Percentiles rank a stretch among this genome's conserved stretches.
phyloP scores from a whole-genome alignment of 2,113 vertebrate species.

The Sylvia atricapilla region DNA sequence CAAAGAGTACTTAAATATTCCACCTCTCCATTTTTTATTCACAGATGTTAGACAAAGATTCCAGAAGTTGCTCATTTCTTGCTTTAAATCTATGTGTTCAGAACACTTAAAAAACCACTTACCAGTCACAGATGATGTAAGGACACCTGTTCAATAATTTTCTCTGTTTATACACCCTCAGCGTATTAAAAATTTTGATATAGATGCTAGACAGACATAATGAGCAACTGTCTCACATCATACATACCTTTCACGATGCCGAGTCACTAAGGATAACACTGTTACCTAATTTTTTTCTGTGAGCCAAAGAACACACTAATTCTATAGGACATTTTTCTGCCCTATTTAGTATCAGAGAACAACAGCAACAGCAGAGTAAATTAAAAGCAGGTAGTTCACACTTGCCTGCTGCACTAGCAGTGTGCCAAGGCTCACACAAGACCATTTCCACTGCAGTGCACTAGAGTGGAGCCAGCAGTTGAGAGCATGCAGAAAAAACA shows the following conservation, averaged over 20 bases:
- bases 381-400: neutral
- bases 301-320: neutral
- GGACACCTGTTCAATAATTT: neutral
- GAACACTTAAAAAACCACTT: neutral
- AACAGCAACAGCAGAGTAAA: neutral
- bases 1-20: neutral
- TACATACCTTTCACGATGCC: neutral
- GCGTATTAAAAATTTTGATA: neutral
- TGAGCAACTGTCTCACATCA: neutral
- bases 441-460: neutral
- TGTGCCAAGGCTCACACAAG: neutral
- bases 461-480: neutral
- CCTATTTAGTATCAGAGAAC: neutral
- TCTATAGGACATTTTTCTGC: neutral
- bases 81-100: neutral
- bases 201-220: neutral
- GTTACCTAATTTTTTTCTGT: neutral
- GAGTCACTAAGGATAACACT: neutral
- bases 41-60: neutral
- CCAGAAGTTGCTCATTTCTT: neutral
- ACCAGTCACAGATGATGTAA: neutral
- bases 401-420: neutral
- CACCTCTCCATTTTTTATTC: neutral
- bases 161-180: neutral
- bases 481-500: neutral